These are phyloP conservation scores for Oostethus manadensis DNA, from an alignment of 2,113 vertebrate species.

Conservation along the genomic window DNA sequence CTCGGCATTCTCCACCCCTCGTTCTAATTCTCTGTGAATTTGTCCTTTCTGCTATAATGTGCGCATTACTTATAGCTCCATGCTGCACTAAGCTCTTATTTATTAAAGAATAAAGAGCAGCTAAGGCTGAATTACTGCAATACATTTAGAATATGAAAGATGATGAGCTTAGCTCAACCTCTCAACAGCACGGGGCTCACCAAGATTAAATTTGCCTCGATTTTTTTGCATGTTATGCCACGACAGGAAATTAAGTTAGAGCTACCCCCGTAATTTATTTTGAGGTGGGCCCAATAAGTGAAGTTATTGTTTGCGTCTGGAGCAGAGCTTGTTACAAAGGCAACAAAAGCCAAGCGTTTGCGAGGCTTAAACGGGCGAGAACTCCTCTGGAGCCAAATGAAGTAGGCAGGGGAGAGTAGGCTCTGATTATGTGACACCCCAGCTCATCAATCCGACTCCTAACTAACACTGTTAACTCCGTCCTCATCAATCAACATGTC, in stretches of 20 bases:
- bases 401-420: conserved; percentile 72
- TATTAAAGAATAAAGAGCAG: conserved; percentile 74
- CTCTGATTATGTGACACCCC: conserved; percentile 74
- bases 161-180: conserved; percentile 73
- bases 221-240: conserved; percentile 62
- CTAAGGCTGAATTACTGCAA: conserved; percentile 74
- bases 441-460: conserved; percentile 76
- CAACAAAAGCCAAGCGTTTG: conserved; percentile 61
- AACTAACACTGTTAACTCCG: conserved; percentile 67
- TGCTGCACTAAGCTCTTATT: conserved; percentile 71
- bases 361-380: conserved; percentile 67
- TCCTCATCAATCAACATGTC: conserved; percentile 58
- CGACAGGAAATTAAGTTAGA: conserved; percentile 79
- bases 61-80: conserved; percentile 62
- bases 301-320: conserved; percentile 79
- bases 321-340: conserved; percentile 68
- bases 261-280: conserved; percentile 75
- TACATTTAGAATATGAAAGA: conserved; percentile 75
- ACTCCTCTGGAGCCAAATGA: conserved; percentile 74
- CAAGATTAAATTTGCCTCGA: conserved; percentile 69
- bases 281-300: conserved; percentile 70
- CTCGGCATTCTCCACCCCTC: conserved; percentile 31
- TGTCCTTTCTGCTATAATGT: conserved; percentile 66
- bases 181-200: conserved; percentile 53
- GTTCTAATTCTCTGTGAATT: conserved; percentile 53